phyloP scores from a whole-genome alignment of 2,888 invertebrate genomes.

The Drosophila meridiana region DNA sequence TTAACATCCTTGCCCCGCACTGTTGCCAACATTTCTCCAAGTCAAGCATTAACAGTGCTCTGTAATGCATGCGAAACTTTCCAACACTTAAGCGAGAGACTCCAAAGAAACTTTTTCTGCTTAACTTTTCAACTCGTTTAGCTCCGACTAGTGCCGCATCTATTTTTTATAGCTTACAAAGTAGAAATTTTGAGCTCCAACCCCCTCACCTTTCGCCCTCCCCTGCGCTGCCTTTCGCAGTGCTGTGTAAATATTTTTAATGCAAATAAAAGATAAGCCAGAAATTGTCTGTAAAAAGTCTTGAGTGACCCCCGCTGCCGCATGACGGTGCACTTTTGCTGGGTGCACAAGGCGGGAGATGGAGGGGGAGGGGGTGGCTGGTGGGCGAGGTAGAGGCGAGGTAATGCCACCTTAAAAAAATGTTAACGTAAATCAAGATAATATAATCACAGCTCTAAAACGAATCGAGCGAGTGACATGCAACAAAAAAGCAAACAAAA shows the following conservation, averaged over 20 bases:
- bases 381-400: not conserved
- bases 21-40: too few species aligned
- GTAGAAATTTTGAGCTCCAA: not conserved
- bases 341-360: not conserved
- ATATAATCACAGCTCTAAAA: conserved; percentile 74
- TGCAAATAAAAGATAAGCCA: conserved; percentile 74
- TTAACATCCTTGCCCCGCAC: too few species aligned
- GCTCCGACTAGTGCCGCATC: conserved; percentile 22
- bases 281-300: conserved; percentile 54
- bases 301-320: conserved; percentile 12
- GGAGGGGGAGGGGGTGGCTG: not conserved
- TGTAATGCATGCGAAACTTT: conserved; percentile 6
- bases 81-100: conserved; percentile 11
- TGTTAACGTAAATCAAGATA: conserved; percentile 75
- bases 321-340: conserved; percentile 69
- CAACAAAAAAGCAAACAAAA: conserved; percentile 39
- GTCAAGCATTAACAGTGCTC: not conserved
- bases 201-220: not conserved
- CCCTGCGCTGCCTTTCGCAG: conserved; percentile 36
- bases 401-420: conserved; percentile 45
- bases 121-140: conserved; percentile 31
- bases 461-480: conserved; percentile 64
- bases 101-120: not conserved
- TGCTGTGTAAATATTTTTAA: conserved; percentile 75
- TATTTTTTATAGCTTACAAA: conserved; percentile 10